These are phyloP conservation scores for Contarinia nasturtii DNA, from an alignment of 1,140 invertebrate genomes.

Conservation along the genomic window DNA sequence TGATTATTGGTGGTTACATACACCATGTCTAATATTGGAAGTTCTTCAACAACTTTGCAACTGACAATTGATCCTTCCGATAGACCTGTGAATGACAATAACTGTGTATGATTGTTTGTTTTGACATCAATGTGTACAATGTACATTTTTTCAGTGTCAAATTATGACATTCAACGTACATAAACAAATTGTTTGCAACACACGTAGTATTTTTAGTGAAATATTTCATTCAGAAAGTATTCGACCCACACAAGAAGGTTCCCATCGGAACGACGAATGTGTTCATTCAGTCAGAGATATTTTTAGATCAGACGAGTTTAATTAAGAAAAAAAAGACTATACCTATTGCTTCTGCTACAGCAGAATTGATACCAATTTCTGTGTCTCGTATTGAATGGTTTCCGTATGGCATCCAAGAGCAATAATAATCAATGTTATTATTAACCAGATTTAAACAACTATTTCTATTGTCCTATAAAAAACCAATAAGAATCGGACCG, in stretches of 20 bases:
- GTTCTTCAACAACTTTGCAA: constrained; percentile 19
- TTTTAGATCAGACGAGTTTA: no score
- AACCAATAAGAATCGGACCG: neutral
- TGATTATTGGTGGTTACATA: constrained; percentile 20
- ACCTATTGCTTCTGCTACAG: constrained; percentile 23
- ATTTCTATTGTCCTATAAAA: constrained; percentile 19
- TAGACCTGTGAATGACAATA: constrained; percentile 11
- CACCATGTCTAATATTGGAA: constrained; percentile 16
- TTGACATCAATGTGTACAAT: neutral
- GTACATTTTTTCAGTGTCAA: neutral
- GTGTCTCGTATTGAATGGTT: constrained; percentile 18
- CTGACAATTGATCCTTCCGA: constrained; percentile 21
- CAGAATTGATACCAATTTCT: constrained; percentile 25
- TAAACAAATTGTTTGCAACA: constrained; percentile 6
- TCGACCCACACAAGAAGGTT: neutral
- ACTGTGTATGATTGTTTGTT: neutral
- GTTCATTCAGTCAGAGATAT: neutral
- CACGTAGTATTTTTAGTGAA: no score
- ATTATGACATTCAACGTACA: neutral
- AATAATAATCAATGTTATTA: constrained; percentile 13
- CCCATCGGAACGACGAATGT: no score
- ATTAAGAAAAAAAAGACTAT: no score
- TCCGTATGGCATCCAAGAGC: constrained; percentile 17
- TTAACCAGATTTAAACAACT: constrained; percentile 19
- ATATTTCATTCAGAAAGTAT: no score